Base-by-base conservation (phyloP, 2,113 vertebrate species). In the Solenodon paradoxus region DNA sequence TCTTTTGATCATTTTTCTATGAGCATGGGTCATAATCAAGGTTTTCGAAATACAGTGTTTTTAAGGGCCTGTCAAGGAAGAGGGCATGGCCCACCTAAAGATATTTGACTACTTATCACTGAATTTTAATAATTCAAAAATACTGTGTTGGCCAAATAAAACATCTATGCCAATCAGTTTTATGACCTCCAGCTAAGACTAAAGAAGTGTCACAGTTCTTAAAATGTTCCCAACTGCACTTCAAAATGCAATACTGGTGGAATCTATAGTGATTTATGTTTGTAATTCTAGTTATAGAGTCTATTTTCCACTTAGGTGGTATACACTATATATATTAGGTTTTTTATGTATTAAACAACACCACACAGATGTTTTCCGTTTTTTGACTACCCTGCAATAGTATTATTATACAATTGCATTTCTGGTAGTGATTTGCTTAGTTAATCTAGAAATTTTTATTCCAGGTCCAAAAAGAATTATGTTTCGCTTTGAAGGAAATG, bases 351-450 rank as follows among this genome's bases (percentile, higher is more conserved):
- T 92, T 95, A 96, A 96, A 63, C 97, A 96, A 95, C 55, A 71
- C 35, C 57, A 91, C 35, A 80, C 83, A 93, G 93, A 69, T 95
- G 77, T 95, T 97, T 89, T 95, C 15, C 94, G 49, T 94, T 95
- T 96, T 91, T 74, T 90, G 83, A 86, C n/a, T 94, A 93, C 78
- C 47, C 49, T 96, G 0, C 4, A 96, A 95, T 96, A 92, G 45
- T 93, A 57, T 57, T 96, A 97, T 95, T 97, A 51, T 94, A 97
- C 97, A 98, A 75, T 93, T 93, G 32, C 55, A 75, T 97, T 94
- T 95, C 97, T 96, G 98, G 94, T 97, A 98, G 94, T 22, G 0
- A 95, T 96, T 97, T 98, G 74, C 77, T 97, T 98, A 82, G 61
- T 97, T 98, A 94, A 97, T 97, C 72, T 91, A 96, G 88, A 96